These are phyloP conservation scores for Rhagologus leucostigma DNA, from an alignment of 2,113 vertebrate genomes.

Conservation along the genomic window DNA sequence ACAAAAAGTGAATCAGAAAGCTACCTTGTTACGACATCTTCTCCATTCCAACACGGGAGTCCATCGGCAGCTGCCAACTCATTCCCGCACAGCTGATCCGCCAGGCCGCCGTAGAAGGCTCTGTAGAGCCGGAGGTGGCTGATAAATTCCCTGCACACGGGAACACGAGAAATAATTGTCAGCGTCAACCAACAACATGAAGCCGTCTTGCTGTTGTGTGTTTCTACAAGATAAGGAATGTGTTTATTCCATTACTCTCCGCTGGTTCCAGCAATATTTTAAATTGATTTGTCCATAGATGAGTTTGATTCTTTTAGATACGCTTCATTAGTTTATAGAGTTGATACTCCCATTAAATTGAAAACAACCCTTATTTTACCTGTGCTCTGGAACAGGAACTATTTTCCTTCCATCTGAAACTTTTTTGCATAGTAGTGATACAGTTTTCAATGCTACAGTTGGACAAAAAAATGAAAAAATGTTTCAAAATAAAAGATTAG, in stretches of 20 bases:
- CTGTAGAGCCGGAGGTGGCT: slow-evolving; percentile 72
- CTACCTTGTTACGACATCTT: slow-evolving; percentile 80
- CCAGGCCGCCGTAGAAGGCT: slow-evolving; percentile 80
- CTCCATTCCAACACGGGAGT: slow-evolving; percentile 82
- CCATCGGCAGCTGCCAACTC: slow-evolving; percentile 78
- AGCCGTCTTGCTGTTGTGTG: neutral
- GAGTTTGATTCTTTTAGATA: neutral
- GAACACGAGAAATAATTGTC: neutral
- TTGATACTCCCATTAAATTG: neutral
- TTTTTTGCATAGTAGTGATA: neutral
- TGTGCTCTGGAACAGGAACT: neutral
- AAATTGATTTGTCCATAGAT: neutral
- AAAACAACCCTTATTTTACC: neutral
- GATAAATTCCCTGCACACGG: slow-evolving; percentile 79
- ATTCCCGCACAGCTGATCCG: slow-evolving; percentile 78
- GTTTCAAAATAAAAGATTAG: rapidly evolving
- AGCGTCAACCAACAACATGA: neutral
- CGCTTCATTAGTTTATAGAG: neutral
- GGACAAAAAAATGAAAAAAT: neutral
- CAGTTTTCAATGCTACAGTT: neutral
- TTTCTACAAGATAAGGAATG: neutral
- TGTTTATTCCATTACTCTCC: neutral
- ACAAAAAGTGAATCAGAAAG: neutral
- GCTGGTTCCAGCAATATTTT: neutral
- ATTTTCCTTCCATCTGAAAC: neutral